Evolutionary conservation across 2,888 invertebrate genomes (phyloP), one percentile per base, ranked within the genome.

Genomic region (Acheta domesticus): DNA sequence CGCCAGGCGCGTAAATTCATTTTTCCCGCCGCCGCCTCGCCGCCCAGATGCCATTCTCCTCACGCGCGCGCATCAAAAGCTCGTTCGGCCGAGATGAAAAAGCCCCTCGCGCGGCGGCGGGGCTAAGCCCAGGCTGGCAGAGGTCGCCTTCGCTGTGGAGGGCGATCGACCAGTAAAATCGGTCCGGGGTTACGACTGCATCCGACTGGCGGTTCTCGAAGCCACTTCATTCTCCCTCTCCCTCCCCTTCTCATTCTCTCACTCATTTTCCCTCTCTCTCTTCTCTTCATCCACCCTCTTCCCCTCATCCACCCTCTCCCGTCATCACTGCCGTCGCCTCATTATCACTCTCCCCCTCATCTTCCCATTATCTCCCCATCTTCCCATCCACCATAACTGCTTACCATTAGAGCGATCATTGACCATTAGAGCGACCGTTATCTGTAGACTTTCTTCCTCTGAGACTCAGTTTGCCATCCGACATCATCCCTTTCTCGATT

Each of bases 41-140:
- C 14, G 14, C 62, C 16, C 62, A 62, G 62, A 62, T 19, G 62
- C n/a, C 3, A 62, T 62, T 62, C 62, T 62, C n/a, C 16, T 62
- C 62, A 62, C 62, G 62, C 62, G 62, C 62, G 62, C 16, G 62
- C 14, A 62, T 62, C 62, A 62, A 62, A 62, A 62, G 62, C 62
- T 62, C 62, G 62, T 62, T 62, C 62, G n/a, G 62, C n/a, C 62
- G 62, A 62, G n/a, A 62, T 62, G 62, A 62, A 62, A 62, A 62
- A 62, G n/a, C 62, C n/a, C n/a, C 62, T 4, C 62, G 62, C 14
- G n/a, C 14, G 62, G 62, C 62, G 62, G 3, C 36, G 36, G 8
- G 8, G 36, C 5, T 5, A 8, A 8, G 36, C 36, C 8, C 16
- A 12, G 8, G 62, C 62, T 19, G 62, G n/a, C 8, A 62, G n/a